These are phyloP conservation scores for Glomeris marginata DNA, from an alignment of 2,888 invertebrate species.

Conservation along the genomic window DNA sequence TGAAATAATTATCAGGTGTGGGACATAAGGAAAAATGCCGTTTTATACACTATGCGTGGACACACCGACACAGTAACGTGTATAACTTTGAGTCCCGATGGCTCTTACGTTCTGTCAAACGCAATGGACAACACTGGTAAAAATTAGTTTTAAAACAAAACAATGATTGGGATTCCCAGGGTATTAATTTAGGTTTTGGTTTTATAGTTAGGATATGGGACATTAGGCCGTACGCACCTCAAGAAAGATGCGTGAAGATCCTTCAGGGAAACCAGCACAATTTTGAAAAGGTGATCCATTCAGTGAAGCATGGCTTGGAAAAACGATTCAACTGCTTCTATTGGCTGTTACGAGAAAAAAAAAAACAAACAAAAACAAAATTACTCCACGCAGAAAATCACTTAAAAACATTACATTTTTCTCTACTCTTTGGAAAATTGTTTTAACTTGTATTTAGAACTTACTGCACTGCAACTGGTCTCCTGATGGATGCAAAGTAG, in stretches of 20 bases:
- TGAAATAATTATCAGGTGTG: conserved; percentile 45
- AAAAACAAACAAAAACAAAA: no score
- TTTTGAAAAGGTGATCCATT: conserved; percentile 59
- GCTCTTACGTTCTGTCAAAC: conserved; percentile 73
- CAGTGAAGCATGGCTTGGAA: no score
- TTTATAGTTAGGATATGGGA: conserved; percentile 77
- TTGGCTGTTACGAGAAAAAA: no score
- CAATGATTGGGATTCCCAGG: not conserved
- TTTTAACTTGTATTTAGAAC: conserved; percentile 39
- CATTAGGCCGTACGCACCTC: conserved; percentile 83
- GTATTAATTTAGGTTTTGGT: not conserved
- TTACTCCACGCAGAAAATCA: no score
- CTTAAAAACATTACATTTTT: no score
- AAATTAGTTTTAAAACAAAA: conserved; percentile 2
- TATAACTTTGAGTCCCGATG: conserved; percentile 54
- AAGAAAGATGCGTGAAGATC: conserved; percentile 83
- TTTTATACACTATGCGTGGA: conserved; percentile 71
- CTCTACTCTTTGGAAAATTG: no score
- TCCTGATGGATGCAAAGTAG: conserved; percentile 75
- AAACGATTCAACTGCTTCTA: no score
- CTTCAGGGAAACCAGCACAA: conserved; percentile 90
- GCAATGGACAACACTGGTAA: conserved; percentile 80
- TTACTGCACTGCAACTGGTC: conserved; percentile 87
- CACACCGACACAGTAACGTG: conserved; percentile 93
- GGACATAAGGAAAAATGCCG: conserved; percentile 81